These are phyloP conservation scores for Nannoperca obscura DNA, from an alignment of 2,797 vertebrate species.

Conservation along the genomic window DNA sequence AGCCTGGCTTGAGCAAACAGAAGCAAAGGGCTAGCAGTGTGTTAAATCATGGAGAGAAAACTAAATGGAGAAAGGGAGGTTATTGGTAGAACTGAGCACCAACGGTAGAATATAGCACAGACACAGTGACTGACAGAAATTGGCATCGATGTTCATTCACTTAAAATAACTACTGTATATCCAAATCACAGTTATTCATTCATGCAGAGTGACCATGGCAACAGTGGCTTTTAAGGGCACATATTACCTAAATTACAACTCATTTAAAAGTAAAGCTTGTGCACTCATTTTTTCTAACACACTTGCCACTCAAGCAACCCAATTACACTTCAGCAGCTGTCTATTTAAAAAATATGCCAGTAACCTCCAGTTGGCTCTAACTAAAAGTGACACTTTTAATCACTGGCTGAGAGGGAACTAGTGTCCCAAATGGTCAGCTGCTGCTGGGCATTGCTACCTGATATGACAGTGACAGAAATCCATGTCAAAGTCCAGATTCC, in stretches of 20 bases:
- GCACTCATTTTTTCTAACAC: constrained; percentile 12
- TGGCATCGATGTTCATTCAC: neutral
- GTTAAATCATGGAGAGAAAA: constrained; percentile 32
- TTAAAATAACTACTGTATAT: neutral
- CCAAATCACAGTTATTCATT: neutral
- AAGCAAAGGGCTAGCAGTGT: constrained; percentile 45
- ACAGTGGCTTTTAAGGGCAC: neutral
- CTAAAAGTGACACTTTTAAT: constrained; percentile 21
- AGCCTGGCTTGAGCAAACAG: constrained; percentile 67
- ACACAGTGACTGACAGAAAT: neutral
- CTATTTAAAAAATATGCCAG: constrained; percentile 38
- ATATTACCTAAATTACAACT: constrained; percentile 3
- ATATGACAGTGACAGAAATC: constrained; percentile 2
- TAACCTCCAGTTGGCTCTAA: neutral
- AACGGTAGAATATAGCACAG: neutral
- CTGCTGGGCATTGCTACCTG: neutral
- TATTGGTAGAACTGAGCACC: neutral
- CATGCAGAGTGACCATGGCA: neutral
- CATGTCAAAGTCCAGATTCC: neutral
- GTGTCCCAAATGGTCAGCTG: neutral
- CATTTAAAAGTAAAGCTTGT: constrained; percentile 5
- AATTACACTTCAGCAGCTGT: constrained; percentile 13
- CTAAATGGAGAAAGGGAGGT: constrained; percentile 11
- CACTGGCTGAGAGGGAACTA: neutral
- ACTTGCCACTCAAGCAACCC: constrained; percentile 2